Evolutionary conservation across 2,113 vertebrate species (phyloP).

Genomic region (Capreolus pygargus): DNA sequence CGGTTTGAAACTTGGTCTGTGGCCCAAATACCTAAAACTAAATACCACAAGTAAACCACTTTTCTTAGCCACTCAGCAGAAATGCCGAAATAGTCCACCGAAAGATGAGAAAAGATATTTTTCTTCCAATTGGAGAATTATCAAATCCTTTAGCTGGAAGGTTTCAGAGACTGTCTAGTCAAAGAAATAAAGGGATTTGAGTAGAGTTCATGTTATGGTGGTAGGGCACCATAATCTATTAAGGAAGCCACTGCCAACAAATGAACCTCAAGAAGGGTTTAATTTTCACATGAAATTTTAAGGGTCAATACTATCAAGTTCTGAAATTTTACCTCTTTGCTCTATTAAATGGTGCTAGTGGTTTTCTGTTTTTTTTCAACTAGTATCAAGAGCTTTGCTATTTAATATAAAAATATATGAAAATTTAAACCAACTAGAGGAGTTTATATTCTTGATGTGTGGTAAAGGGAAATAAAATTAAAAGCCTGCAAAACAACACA

Average conservation of each 20-base stretch:
- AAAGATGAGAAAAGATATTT: slow-evolving; percentile 17
- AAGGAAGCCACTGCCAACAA: background rate
- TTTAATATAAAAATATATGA: background rate
- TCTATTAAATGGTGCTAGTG: background rate
- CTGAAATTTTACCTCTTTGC: background rate
- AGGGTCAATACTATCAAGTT: background rate
- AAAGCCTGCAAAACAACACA: background rate
- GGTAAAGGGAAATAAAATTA: background rate
- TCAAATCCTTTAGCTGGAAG: slow-evolving; percentile 2
- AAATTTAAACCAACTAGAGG: background rate
- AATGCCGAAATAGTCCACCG: slow-evolving; percentile 26
- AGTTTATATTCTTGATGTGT: background rate
- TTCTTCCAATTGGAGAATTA: slow-evolving; percentile 19
- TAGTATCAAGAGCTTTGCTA: background rate
- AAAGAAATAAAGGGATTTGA: background rate
- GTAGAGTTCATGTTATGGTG: background rate
- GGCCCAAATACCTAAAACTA: slow-evolving; percentile 33
- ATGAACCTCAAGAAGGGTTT: background rate
- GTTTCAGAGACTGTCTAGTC: background rate
- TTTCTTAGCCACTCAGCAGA: slow-evolving; percentile 25
- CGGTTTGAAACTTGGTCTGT: background rate
- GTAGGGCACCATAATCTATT: background rate
- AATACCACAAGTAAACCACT: background rate
- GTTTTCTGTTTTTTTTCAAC: background rate
- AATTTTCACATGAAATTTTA: background rate